Conservation (phyloP, 2,888 invertebrate species). For the Dinocampus coccinellae region DNA sequence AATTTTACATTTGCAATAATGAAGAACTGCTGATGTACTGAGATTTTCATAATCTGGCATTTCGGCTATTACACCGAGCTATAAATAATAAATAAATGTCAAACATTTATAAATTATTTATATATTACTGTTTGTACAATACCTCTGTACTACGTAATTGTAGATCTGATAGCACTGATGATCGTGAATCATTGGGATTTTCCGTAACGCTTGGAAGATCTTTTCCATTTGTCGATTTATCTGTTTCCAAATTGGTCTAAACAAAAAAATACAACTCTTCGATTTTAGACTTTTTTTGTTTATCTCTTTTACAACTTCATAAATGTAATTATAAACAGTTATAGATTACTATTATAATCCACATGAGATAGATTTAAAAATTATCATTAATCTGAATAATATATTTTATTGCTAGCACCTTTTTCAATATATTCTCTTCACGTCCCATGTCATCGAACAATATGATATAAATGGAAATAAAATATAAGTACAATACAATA, state of each 20-base stretch:
- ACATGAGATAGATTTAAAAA: neutral
- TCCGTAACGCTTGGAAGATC: constrained; percentile 48
- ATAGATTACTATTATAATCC: neutral
- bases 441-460: neutral
- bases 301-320: neutral
- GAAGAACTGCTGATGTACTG: constrained; percentile 83
- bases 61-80: constrained; percentile 81
- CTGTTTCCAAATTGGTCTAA: constrained; percentile 54
- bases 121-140: constrained; percentile 38
- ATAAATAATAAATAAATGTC: constrained; percentile 52
- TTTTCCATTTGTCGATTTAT: constrained; percentile 56
- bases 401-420: neutral
- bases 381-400: neutral
- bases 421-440: neutral
- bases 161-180: constrained; percentile 61
- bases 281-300: neutral
- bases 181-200: constrained; percentile 55
- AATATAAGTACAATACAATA: neutral
- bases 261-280: constrained; percentile 34
- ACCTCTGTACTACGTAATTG: constrained; percentile 65
- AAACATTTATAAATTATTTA: constrained; percentile 18
- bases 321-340: neutral
- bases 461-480: neutral
- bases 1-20: constrained; percentile 87
- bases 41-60: constrained; percentile 77